phyloP scores from a whole-genome alignment of 2,888 invertebrate genomes.

The Mesorhabditis sp. region DNA sequence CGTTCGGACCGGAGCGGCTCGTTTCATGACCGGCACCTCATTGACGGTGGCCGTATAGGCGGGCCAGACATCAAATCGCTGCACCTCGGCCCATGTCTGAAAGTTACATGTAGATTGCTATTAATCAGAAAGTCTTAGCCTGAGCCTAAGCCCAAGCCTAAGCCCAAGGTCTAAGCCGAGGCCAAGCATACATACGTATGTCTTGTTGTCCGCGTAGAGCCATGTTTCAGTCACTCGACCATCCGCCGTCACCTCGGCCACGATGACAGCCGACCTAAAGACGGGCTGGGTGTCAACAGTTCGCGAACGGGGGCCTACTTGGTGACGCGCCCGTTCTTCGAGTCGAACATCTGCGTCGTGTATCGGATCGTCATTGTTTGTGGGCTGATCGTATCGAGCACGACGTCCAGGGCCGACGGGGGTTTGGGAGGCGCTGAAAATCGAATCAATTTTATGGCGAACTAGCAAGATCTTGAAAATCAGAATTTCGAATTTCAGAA shows the following conservation, averaged over 20 bases:
- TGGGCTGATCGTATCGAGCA: constrained; percentile 28
- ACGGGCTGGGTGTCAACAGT: constrained; percentile 28
- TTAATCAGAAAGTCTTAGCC: not conserved
- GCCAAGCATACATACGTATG: constrained; percentile 27
- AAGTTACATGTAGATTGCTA: constrained; percentile 15
- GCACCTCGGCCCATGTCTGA: constrained; percentile 52
- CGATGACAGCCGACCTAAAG: constrained; percentile 50
- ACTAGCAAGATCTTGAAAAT: not conserved
- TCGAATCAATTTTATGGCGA: constrained; percentile 7
- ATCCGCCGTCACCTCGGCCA: constrained; percentile 44
- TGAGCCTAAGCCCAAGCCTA: not conserved
- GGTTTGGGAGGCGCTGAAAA: constrained; percentile 48
- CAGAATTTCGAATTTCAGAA: not conserved
- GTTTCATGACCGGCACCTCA: constrained; percentile 62
- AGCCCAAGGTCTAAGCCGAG: not conserved
- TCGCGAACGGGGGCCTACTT: constrained; percentile 26
- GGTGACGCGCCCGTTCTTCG: constrained; percentile 35
- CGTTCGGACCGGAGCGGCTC: constrained; percentile 14
- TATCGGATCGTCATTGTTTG: constrained; percentile 24
- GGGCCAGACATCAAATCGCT: constrained; percentile 57
- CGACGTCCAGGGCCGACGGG: constrained; percentile 21
- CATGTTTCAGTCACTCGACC: constrained; percentile 32
- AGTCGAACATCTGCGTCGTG: constrained; percentile 30
- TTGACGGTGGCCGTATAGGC: constrained; percentile 89
- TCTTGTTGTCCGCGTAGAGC: constrained; percentile 29